These are phyloP conservation scores for Calypte anna DNA, from an alignment of 2,113 vertebrate genomes.

Conservation along the genomic window DNA sequence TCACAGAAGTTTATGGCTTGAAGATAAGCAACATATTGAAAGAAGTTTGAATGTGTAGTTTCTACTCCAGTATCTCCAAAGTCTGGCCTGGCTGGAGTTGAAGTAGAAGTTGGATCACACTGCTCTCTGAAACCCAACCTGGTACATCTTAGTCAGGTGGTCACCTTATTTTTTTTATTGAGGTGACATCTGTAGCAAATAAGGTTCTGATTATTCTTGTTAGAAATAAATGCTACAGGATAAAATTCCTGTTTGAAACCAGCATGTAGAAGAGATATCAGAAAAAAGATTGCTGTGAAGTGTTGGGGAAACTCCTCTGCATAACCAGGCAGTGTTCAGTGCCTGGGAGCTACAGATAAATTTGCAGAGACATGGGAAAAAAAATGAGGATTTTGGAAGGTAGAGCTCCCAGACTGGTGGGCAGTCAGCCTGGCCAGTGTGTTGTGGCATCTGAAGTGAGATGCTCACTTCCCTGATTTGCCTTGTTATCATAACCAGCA, in stretches of 20 bases:
- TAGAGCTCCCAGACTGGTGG: neutral
- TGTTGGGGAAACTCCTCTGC: neutral
- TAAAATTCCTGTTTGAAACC: neutral
- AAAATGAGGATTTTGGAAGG: neutral
- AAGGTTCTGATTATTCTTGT: neutral
- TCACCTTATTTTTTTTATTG: neutral
- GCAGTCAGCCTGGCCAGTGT: neutral
- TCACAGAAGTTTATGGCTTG: neutral
- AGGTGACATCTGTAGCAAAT: neutral
- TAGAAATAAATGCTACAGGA: neutral
- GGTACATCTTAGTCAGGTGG: neutral
- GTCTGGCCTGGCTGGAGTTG: neutral
- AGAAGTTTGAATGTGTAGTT: neutral
- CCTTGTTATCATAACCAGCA: neutral
- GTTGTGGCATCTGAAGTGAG: neutral
- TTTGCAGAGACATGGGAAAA: neutral
- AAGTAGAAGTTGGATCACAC: neutral
- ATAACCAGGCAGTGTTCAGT: neutral
- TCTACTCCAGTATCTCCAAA: neutral
- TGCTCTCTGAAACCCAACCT: neutral
- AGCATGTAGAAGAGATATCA: neutral
- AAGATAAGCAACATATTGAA: neutral
- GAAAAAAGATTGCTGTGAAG: neutral
- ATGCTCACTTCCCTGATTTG: neutral
- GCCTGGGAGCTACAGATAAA: neutral